Base-by-base conservation (phyloP, 1,140 invertebrate genomes). In the Drosophila orena region DNA sequence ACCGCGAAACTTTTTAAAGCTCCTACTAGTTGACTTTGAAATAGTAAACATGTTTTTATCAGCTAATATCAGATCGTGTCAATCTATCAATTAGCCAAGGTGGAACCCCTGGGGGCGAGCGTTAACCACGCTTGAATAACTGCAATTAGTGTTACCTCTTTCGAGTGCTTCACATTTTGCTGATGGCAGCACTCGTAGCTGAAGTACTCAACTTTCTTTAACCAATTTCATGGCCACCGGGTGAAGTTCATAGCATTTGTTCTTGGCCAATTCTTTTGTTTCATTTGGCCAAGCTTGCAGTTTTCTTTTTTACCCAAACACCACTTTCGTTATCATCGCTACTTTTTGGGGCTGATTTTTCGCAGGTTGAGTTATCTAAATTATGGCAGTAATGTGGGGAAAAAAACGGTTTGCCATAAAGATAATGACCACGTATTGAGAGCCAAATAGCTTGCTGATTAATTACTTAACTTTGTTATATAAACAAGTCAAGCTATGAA, bases 381-480 rank as follows among this genome's bases (percentile, higher is more conserved):
- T 88, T 71, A 68, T 79, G 73, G 43, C 44, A 66, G 46, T 66
- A n/a, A n/a, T 22, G 46, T 37, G 35, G 50, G 65, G 15, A 61
- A 60, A 71, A 27, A 12, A 68, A 79, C 30, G 20, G n/a, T 20
- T 20, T 62, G 38, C 47, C 38, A 86, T 86, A 86, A 81, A 86
- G 83, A 88, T 86, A 81, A 69, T 69, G 50, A 47, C 62, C 47
- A 38, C n/a, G 30, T 69, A 69, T 69, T 69, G 66, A 65, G 24
- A 27, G 64, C 27, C 57, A 59, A 86, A 86, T 81, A 42, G 58
- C 61, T 30, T 47, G 61, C 57, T 88, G 78, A 86, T 88, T 88
- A 81, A 88, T 86, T 65, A 74, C 75, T 47, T 53, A 57, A 71
- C 14, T 22, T 42, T 55, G 43, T 74, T 83, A 58, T 42, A 61